A percentile compares a stretch with the other conserved stretches of the same genome.
These are phyloP conservation scores for Onychostruthus taczanowskii DNA, from an alignment of 2,113 vertebrate genomes.

Conservation along the genomic window DNA sequence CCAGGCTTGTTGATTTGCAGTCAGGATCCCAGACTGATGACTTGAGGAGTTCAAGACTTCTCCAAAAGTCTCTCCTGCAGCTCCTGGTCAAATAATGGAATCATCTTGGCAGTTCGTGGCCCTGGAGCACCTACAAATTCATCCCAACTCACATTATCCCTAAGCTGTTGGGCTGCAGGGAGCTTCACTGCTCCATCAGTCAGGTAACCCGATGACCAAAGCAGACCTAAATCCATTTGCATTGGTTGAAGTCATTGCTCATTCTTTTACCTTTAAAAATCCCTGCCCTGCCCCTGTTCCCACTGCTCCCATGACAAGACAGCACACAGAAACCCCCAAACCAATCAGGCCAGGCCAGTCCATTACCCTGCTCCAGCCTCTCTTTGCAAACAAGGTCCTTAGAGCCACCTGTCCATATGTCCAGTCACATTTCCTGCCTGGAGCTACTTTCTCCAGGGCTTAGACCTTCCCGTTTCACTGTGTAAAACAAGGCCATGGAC, in stretches of 20 bases:
- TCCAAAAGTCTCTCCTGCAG: neutral
- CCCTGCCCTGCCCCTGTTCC: neutral
- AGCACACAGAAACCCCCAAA: neutral
- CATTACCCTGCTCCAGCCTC: neutral
- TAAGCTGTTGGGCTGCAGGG: neutral
- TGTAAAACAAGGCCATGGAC: neutral
- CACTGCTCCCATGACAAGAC: neutral
- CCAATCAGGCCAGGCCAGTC: neutral
- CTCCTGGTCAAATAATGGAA: neutral
- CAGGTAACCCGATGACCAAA: neutral
- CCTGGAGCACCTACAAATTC: neutral
- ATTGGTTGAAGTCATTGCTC: neutral
- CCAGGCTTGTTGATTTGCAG: neutral
- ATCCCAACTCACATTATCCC: neutral
- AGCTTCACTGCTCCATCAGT: neutral
- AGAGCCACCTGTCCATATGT: neutral
- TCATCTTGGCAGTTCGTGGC: neutral
- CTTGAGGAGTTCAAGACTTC: neutral
- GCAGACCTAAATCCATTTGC: neutral
- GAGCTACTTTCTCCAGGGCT: neutral
- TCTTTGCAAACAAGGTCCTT: neutral
- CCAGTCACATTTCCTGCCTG: neutral
- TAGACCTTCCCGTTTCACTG: neutral
- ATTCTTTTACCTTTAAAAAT: neutral
- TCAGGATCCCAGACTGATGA: neutral